Conservation (phyloP, 2,113 vertebrate genomes). For the Mustelus asterias region DNA sequence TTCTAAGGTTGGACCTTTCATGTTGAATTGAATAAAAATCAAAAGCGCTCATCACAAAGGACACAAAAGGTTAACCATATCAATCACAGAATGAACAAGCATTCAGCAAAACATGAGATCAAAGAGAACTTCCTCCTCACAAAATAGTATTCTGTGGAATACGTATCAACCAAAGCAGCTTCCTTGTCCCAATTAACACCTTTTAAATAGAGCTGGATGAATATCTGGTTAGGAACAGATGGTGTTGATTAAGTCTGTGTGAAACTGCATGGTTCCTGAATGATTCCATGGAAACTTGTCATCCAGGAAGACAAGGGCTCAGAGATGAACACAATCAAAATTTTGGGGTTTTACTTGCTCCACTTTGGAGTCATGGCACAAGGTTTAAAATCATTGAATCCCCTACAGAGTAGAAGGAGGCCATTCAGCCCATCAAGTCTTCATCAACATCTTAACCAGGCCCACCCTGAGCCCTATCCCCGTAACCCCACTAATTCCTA, state of each 20-base stretch:
- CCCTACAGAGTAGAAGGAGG: too few species aligned
- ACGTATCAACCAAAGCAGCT: neutral
- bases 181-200: constrained; percentile 9
- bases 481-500: too few species aligned
- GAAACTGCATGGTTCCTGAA: neutral
- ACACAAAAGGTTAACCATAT: neutral
- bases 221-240: neutral
- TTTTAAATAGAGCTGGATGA: neutral
- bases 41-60: neutral
- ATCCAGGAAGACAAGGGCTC: neutral
- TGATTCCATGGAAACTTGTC: constrained; percentile 2
- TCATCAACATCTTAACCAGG: too few species aligned
- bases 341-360: neutral
- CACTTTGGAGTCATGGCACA: neutral
- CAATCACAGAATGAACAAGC: neutral
- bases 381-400: neutral
- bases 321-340: neutral
- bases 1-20: neutral
- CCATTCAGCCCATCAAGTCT: too few species aligned
- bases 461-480: too few species aligned
- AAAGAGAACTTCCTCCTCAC: neutral
- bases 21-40: neutral
- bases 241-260: neutral
- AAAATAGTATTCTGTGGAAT: neutral
- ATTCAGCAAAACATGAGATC: neutral